Percentiles rank a stretch among this genome's conserved stretches.
Evolutionary conservation across 2,888 invertebrate species (phyloP).

Genomic region (Acronicta leporina): DNA sequence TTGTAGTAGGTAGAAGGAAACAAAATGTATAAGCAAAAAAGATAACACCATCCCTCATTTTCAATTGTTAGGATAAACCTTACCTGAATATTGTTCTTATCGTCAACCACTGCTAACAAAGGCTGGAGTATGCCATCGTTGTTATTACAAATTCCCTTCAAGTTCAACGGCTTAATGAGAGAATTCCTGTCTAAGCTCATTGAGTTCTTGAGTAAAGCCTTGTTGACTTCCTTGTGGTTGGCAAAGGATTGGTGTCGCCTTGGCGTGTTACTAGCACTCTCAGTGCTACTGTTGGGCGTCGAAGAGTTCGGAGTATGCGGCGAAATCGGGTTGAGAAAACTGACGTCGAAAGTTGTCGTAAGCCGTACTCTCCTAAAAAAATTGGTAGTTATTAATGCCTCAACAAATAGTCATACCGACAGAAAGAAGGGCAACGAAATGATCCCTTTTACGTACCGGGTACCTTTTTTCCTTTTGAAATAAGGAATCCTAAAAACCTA

Average conservation of each 20-base stretch:
- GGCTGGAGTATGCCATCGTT: conserved; percentile 73
- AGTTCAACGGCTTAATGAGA: conserved; percentile 79
- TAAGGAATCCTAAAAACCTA: no score
- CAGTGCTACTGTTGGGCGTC: conserved; percentile 58
- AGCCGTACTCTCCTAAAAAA: conserved; percentile 77
- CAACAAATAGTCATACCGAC: no score
- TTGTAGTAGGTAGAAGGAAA: no score
- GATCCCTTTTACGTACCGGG: no score
- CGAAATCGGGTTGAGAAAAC: conserved; percentile 72
- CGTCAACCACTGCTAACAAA: conserved; percentile 83
- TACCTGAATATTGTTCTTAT: conserved; percentile 85
- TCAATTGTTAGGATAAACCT: no score
- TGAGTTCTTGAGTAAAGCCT: conserved; percentile 70
- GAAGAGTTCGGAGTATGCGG: conserved; percentile 70
- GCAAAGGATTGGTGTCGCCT: conserved; percentile 78
- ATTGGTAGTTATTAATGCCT: no score
- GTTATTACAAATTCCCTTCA: conserved; percentile 81
- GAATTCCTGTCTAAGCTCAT: conserved; percentile 79
- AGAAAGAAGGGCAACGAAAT: no score
- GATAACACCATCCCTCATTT: no score
- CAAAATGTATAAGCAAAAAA: no score
- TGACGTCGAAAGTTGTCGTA: conserved; percentile 83
- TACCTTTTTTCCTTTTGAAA: no score
- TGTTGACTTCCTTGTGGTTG: conserved; percentile 67
- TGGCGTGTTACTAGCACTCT: conserved; percentile 69